Conservation (phyloP, 53 echinoderm and acorn worm genomes). For the Stichopus horrens region DNA sequence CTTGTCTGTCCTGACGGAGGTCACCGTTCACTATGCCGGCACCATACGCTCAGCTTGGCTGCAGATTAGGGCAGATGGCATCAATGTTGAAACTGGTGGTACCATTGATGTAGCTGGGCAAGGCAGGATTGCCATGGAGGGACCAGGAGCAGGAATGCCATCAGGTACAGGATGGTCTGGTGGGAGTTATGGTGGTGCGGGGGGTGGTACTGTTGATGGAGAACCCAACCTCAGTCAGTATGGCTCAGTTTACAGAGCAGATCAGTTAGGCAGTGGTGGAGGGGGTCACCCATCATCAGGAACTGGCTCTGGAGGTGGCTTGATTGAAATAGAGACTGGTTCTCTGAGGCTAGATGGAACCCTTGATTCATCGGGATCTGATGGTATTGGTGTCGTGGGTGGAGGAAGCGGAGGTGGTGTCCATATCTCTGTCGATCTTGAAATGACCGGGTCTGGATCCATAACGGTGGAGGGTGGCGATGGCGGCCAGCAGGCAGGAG, state of each 20-base stretch:
- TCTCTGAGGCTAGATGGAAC: constrained; percentile 73
- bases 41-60: constrained; percentile 57
- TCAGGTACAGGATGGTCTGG: constrained; percentile 62
- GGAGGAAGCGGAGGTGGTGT: constrained; percentile 88
- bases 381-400: constrained; percentile 53
- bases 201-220: constrained; percentile 64
- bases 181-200: constrained; percentile 83
- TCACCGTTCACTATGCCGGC: constrained; percentile 70
- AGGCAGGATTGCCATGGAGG: constrained; percentile 57
- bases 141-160: constrained; percentile 65
- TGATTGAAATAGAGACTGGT: constrained; percentile 51
- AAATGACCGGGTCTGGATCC: constrained; percentile 68
- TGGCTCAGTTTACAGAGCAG: constrained; percentile 73
- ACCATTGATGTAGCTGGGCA: constrained; percentile 60
- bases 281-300: constrained; percentile 51
- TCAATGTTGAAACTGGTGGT: constrained; percentile 79
- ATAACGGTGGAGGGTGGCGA: constrained; percentile 62
- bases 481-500: constrained; percentile 64
- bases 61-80: constrained; percentile 44
- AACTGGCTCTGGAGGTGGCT: constrained; percentile 78
- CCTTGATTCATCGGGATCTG: constrained; percentile 62
- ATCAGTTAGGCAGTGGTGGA: constrained; percentile 86
- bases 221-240: constrained; percentile 32
- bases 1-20: constrained; percentile 53
- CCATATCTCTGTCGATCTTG: constrained; percentile 47